phyloP scores from a whole-genome alignment of 1,140 invertebrate genomes.

The Musca domestica region DNA sequence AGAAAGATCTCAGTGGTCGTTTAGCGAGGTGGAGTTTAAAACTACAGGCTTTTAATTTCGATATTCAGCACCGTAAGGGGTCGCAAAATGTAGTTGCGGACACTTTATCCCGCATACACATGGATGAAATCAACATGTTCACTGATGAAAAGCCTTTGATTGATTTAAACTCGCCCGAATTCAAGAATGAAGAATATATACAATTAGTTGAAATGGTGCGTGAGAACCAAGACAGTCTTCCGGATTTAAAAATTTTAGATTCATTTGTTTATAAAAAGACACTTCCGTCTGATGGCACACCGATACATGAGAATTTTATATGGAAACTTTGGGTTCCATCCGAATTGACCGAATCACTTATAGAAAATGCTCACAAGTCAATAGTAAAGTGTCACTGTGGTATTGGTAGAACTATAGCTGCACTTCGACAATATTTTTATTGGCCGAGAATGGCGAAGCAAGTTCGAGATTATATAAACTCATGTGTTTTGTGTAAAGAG shows the following conservation, averaged over 20 bases:
- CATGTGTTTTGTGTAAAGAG: neutral
- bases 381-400: neutral
- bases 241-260: neutral
- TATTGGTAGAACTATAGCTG: neutral
- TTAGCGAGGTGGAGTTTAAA: constrained; percentile 40
- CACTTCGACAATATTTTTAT: too few species aligned
- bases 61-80: too few species aligned
- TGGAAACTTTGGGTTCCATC: too few species aligned
- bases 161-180: neutral
- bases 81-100: too few species aligned
- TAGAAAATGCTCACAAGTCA: too few species aligned
- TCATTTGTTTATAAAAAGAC: neutral
- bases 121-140: neutral
- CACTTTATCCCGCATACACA: neutral
- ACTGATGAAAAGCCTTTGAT: neutral
- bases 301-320: neutral
- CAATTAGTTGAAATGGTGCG: neutral
- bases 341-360: neutral
- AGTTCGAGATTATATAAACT: too few species aligned
- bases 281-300: neutral
- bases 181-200: neutral
- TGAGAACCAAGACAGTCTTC: too few species aligned
- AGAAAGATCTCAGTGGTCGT: too few species aligned
- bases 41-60: too few species aligned
- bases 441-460: too few species aligned